Base-by-base conservation (phyloP, 2,113 vertebrate species). In the Todiramphus chloris region DNA sequence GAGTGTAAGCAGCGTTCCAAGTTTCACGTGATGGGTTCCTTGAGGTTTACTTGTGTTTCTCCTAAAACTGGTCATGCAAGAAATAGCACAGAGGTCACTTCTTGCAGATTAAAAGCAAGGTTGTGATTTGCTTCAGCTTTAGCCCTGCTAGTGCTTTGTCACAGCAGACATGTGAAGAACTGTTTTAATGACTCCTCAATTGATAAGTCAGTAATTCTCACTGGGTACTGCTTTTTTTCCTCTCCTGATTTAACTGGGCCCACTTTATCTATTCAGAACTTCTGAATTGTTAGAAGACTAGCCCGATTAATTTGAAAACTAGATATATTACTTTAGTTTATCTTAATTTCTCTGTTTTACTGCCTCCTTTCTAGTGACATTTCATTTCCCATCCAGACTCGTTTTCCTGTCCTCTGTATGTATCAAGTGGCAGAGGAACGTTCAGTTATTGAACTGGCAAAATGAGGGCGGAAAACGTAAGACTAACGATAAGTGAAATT, bases 1-100 rank as follows among this genome's bases (percentile, higher is more conserved):
- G 58, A 68, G 60, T 31, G 7, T 37, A 31, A 68, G 14, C 43
- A 56, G 16, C 43, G 21, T 43, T 73, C 17, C 30, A 77, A 87
- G 18, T 79, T 87, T 66, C 1, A 0, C 1, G 0, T 64, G 16
- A 53, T 48, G 7, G 1, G 3, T 75, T 69, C 28, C 55, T 62
- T 73, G 56, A 83, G 31, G 8, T 70, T 78, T 66, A 25, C 11
- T 30, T 2, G 1, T 24, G 8, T 87, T 97, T 86, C 59, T 83
- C 6, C 25, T 78, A 7, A 90, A 69, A 48, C 25, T 30, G 9
- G 0, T 44, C 21, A 6, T 18, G 16, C 2, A 2, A 43, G 41
- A 74, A 62, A 24, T 44, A 83, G n/a, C 58, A 37, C 9, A 30
- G 37, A 25, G 5, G 5, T 58, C n/a, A n/a, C 50, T 83, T 83